A percentile compares a stretch with the other conserved stretches of the same genome.
phyloP scores from a whole-genome alignment of 2,113 vertebrate species.

The Callorhinus ursinus region DNA sequence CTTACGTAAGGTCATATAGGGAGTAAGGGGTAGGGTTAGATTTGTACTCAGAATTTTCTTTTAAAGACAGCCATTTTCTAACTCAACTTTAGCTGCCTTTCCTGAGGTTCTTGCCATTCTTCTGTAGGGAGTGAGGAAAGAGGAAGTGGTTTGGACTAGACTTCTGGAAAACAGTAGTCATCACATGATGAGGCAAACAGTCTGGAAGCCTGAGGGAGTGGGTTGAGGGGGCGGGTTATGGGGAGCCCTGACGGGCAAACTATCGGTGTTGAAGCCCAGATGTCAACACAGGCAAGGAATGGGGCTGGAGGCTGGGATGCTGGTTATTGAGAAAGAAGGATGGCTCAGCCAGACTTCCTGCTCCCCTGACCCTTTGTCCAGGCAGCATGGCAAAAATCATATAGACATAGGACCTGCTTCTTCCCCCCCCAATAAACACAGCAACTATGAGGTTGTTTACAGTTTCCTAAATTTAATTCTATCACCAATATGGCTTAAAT shows the following conservation, averaged over 20 bases:
- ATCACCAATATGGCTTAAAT: not conserved
- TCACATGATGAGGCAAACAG: constrained; percentile 35
- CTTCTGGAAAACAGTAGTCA: constrained; percentile 61
- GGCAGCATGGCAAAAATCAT: not conserved
- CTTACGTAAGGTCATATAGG: not conserved
- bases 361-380: not conserved
- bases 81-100: not conserved
- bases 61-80: not conserved
- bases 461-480: constrained; percentile 16
- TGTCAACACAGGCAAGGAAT: constrained; percentile 7
- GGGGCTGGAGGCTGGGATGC: not conserved
- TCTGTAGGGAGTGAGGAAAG: not conserved
- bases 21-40: not conserved
- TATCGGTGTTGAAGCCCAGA: constrained; percentile 21
- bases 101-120: not conserved
- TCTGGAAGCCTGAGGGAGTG: not conserved
- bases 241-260: constrained; percentile 4
- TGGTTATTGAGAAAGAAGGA: not conserved
- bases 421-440: not conserved
- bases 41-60: not conserved
- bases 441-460: not conserved
- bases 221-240: not conserved
- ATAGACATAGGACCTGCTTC: not conserved
- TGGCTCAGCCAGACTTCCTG: not conserved
- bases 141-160: constrained; percentile 69